Conservation (phyloP, 2,888 invertebrate species). For the Drosophila infuscata region DNA sequence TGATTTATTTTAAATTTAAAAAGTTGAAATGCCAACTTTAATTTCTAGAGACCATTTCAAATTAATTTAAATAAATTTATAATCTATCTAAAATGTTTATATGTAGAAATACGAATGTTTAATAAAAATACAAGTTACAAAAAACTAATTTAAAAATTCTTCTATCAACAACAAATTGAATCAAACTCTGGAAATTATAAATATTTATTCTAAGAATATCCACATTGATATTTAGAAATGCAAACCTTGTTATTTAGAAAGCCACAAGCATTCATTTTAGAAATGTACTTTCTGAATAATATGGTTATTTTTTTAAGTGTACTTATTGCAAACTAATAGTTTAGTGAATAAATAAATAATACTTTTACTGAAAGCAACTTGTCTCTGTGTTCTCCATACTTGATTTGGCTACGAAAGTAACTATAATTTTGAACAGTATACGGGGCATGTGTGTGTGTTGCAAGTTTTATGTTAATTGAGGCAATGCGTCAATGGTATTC, state of each 20-base stretch:
- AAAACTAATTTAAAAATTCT: too few species aligned
- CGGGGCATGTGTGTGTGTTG: slow-evolving; percentile 27
- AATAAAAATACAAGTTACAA: too few species aligned
- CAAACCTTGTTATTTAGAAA: not conserved
- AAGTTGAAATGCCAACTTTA: too few species aligned
- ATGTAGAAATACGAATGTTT: too few species aligned
- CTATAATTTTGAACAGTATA: not conserved
- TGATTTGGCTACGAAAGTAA: not conserved
- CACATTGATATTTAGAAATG: too few species aligned
- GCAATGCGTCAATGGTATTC: slow-evolving; percentile 75
- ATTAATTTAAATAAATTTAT: too few species aligned
- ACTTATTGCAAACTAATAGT: not conserved
- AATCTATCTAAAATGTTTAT: too few species aligned
- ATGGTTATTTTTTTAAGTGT: not conserved
- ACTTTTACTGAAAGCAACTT: not conserved
- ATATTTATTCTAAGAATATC: too few species aligned
- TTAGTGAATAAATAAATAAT: not conserved
- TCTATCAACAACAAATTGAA: too few species aligned
- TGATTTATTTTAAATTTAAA: too few species aligned
- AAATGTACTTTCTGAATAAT: not conserved
- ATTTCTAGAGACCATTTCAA: too few species aligned
- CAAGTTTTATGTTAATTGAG: slow-evolving; percentile 78
- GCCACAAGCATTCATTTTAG: not conserved
- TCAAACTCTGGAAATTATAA: too few species aligned
- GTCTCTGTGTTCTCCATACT: not conserved